Base-by-base conservation (phyloP, 1,140 invertebrate species). In the Anoplolepis gracilipes region DNA sequence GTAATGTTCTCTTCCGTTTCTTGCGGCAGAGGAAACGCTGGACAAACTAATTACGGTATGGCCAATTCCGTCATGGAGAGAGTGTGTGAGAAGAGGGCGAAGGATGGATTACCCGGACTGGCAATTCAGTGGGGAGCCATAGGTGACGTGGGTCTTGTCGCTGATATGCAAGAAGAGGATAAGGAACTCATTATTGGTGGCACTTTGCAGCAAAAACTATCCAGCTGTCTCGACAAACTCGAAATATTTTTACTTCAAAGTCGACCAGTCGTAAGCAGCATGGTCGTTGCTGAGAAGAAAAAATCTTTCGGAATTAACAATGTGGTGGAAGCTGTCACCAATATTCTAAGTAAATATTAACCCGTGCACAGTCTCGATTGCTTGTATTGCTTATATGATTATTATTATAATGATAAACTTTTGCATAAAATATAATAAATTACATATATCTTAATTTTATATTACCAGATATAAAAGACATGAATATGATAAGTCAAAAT, bases 1-100 rank as follows among this genome's bases (percentile, higher is more conserved):
- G 95, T 96, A 8, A 96, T 97, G 0, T 98, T 98, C 91, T 98
- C 97, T 6, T 97, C 97, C 13, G 96, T 98, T 6, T 96, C 96
- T 61, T 97, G 97, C 93, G 97, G 97, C 11, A 95, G 97, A 84
- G 98, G 98, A 69, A 98, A 98, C 93, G 95, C 96, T 75, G 97
- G 97, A 5, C 97, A 98, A 91, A 96, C 96, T 33, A 62, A 62
- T 62, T 62, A 62, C 19, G 59, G 28, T 13, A 46, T 46, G 42
- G 11, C 42, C 3, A 46, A 95, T 96, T 19, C 96, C 95, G 7
- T 33, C 16, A 62, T 62, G 28, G 61, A 46, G 1, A 46, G 42
- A 13, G 13, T 62, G 1, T 62, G 61, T 81, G 96, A 96, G 82
- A 88, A 90, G 64, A 91, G 96, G 39, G 87, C 88, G 7, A 79